These are phyloP conservation scores for Clarias gariepinus DNA, from an alignment of 2,113 vertebrate genomes.

Conservation along the genomic window DNA sequence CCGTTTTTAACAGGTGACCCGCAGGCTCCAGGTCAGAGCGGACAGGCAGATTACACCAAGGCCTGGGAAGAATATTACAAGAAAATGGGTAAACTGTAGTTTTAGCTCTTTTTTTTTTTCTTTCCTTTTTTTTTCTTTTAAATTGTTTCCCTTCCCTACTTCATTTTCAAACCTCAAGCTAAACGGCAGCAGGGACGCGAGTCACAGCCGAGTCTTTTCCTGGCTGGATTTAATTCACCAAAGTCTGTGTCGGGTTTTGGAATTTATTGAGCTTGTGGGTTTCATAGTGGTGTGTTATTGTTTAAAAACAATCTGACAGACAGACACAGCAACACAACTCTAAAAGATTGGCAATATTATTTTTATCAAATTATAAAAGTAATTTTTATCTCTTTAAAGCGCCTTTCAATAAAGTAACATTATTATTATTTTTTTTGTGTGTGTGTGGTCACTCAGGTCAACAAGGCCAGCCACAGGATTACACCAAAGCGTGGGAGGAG, in stretches of 20 bases:
- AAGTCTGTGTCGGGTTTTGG: constrained; percentile 43
- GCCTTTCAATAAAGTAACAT: background rate
- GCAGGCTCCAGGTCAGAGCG: constrained; percentile 94
- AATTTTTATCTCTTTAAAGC: background rate
- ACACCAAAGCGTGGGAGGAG: constrained; percentile 82
- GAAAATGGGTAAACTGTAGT: constrained; percentile 89
- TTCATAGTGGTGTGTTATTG: too few species aligned
- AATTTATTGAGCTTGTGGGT: background rate
- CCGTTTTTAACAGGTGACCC: constrained; percentile 89
- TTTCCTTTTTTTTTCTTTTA: background rate
- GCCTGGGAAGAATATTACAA: constrained; percentile 99
- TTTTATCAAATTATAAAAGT: background rate
- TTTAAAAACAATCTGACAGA: background rate
- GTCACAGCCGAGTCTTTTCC: constrained; percentile 44
- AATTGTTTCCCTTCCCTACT: background rate
- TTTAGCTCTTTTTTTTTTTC: background rate
- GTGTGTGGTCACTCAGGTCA: constrained; percentile 70
- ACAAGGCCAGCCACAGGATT: constrained; percentile 79
- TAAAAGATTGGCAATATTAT: background rate
- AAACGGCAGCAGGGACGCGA: constrained; percentile 62
- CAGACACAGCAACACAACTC: background rate
- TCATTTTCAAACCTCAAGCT: constrained; percentile 60
- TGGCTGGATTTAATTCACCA: constrained; percentile 49
- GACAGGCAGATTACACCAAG: constrained; percentile 98
- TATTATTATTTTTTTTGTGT: background rate